A percentile compares a stretch with the other conserved stretches of the same genome.
Conservation (phyloP, 2,888 invertebrate species). For the Ferdinandea cuprea region DNA sequence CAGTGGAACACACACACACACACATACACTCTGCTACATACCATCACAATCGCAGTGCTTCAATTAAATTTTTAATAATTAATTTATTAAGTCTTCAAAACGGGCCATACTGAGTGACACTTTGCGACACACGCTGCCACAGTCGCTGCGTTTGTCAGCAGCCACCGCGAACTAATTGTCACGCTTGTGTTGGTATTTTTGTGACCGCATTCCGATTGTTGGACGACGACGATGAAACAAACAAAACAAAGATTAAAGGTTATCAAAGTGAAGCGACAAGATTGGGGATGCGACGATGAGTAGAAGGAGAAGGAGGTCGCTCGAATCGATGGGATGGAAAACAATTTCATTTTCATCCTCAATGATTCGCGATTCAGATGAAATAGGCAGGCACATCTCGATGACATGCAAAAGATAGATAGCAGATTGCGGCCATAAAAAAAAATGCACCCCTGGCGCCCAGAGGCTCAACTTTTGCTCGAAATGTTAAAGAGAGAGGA, state of each 20-base stretch:
- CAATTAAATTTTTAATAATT: conserved; percentile 66
- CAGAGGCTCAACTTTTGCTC: neutral
- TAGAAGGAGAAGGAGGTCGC: neutral
- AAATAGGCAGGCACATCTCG: neutral
- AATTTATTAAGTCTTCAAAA: conserved; percentile 57
- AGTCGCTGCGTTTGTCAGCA: neutral
- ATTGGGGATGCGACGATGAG: no score
- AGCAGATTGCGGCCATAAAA: conserved; percentile 54
- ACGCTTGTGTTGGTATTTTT: conserved; percentile 30
- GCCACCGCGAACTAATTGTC: conserved; percentile 21
- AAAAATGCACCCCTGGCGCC: conserved; percentile 53
- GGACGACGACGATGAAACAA: conserved; percentile 36
- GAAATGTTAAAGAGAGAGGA: conserved; percentile 18
- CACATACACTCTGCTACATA: conserved; percentile 13
- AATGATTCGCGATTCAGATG: conserved; percentile 20
- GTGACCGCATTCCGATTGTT: conserved; percentile 70
- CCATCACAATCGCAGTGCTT: conserved; percentile 17
- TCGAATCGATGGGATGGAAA: neutral
- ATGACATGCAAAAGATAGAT: conserved; percentile 41
- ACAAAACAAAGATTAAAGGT: conserved; percentile 65
- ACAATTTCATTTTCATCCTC: conserved; percentile 26
- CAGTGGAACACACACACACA: no score
- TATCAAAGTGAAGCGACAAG: conserved; percentile 43
- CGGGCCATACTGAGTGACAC: conserved; percentile 26
- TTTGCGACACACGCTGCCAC: conserved; percentile 6